Conservation (phyloP, 2,797 vertebrate genomes). For the Poliocrania exsul region DNA sequence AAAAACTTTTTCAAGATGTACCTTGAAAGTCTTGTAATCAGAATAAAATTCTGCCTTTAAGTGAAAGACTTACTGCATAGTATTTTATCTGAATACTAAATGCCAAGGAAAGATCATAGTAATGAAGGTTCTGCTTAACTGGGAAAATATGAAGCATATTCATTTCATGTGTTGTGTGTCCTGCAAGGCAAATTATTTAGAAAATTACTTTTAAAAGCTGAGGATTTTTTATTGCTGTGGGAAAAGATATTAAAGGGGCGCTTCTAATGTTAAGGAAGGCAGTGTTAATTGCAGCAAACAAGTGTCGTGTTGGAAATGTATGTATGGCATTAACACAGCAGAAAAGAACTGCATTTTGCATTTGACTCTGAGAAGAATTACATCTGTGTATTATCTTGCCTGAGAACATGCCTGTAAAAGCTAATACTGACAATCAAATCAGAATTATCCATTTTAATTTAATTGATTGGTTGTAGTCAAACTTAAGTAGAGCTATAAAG, state of each 20-base stretch:
- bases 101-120: background rate
- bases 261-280: background rate
- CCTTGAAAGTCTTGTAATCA: conserved; percentile 65
- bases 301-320: background rate
- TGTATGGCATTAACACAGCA: background rate
- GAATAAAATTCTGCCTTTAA: conserved; percentile 73
- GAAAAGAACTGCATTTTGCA: conserved; percentile 9
- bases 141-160: conserved; percentile 45
- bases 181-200: conserved; percentile 51
- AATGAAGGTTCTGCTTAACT: conserved; percentile 36
- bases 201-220: conserved; percentile 18
- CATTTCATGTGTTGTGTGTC: conserved; percentile 59
- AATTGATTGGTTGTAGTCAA: background rate
- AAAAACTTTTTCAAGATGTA: conserved; percentile 63
- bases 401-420: conserved; percentile 12
- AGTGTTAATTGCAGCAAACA: conserved; percentile 14
- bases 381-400: conserved; percentile 13
- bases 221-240: conserved; percentile 30
- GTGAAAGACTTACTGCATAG: conserved; percentile 53
- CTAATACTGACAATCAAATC: conserved; percentile 20
- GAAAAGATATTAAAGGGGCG: background rate
- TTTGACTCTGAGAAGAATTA: background rate
- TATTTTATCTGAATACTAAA: conserved; percentile 57
- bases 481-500: background rate
- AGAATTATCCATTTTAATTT: background rate